These are phyloP conservation scores for Dinomys branickii DNA, from an alignment of 2,113 vertebrate species.

Conservation along the genomic window DNA sequence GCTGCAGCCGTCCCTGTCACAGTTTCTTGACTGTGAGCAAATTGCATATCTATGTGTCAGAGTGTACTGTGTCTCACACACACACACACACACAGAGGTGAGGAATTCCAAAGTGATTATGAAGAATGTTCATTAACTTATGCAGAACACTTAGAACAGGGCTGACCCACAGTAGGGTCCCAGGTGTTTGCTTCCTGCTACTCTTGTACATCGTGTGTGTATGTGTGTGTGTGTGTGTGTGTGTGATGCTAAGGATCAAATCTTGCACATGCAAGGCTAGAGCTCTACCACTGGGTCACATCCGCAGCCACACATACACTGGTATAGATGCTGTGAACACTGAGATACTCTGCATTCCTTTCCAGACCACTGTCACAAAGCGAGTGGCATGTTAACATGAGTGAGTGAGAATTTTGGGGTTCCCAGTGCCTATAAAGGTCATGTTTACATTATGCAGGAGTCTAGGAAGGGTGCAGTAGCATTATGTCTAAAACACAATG, in stretches of 20 bases:
- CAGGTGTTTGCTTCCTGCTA: not conserved
- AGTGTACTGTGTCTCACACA: not conserved
- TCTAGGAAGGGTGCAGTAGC: too few relatives aligned
- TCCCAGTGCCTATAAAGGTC: not conserved
- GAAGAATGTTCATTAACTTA: not conserved
- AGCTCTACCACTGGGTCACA: too few relatives aligned
- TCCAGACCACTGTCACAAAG: not conserved
- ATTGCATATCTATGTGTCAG: not conserved
- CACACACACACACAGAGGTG: too few relatives aligned
- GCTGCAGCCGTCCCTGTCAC: fast-evolving
- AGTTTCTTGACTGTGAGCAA: too few relatives aligned
- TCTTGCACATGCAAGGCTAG: too few relatives aligned
- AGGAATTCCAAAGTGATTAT: not conserved
- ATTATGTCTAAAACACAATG: not conserved
- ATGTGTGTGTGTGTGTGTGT: too few relatives aligned
- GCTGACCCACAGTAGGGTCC: not conserved
- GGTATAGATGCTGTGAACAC: not conserved
- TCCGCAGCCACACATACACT: too few relatives aligned
- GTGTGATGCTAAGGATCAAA: too few relatives aligned
- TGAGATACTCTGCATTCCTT: not conserved
- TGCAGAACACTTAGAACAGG: not conserved
- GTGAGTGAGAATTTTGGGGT: not conserved
- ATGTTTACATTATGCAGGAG: too few relatives aligned
- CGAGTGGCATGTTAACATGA: not conserved
- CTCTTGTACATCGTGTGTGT: too few relatives aligned